Percentiles rank a stretch among this genome's conserved stretches.
phyloP scores from a whole-genome alignment of 2,113 vertebrate genomes.

The Axis porcinus region DNA sequence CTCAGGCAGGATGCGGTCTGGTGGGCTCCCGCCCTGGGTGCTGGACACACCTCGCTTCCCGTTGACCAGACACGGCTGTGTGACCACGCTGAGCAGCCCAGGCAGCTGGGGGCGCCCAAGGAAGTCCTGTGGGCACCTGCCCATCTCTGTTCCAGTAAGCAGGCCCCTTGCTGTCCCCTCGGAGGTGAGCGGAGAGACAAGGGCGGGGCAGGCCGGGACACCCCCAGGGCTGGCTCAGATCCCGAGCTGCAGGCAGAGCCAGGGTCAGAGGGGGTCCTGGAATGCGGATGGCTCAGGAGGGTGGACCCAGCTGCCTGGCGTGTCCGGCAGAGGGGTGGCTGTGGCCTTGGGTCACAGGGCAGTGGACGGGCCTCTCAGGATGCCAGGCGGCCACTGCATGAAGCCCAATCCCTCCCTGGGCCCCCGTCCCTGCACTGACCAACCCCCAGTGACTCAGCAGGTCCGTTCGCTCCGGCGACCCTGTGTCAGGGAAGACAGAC shows the following conservation, averaged over 20 bases:
- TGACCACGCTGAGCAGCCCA: too few relatives aligned
- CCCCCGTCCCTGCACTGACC: rapidly evolving
- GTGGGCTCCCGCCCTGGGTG: not conserved
- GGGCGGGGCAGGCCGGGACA: not conserved
- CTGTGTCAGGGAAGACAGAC: not conserved
- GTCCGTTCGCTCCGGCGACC: not conserved
- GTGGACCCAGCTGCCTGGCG: not conserved
- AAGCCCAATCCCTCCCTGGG: not conserved
- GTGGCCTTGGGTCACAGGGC: not conserved
- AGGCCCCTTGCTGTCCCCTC: not conserved
- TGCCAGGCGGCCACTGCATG: not conserved
- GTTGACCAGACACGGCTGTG: too few relatives aligned
- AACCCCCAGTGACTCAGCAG: not conserved
- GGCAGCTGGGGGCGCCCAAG: not conserved
- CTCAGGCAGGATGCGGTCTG: not conserved
- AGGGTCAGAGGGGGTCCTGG: not conserved
- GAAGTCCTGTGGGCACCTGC: not conserved
- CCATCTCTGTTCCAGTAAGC: not conserved
- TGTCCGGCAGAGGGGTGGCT: not conserved
- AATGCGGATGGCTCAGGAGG: not conserved
- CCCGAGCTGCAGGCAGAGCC: not conserved
- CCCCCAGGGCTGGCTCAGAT: too few relatives aligned
- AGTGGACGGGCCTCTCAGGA: not conserved
- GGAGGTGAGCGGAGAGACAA: not conserved
- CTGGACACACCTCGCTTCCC: too few relatives aligned